phyloP scores from a whole-genome alignment of 2,797 vertebrate species.

The Phrynocephalus guinanensis region DNA sequence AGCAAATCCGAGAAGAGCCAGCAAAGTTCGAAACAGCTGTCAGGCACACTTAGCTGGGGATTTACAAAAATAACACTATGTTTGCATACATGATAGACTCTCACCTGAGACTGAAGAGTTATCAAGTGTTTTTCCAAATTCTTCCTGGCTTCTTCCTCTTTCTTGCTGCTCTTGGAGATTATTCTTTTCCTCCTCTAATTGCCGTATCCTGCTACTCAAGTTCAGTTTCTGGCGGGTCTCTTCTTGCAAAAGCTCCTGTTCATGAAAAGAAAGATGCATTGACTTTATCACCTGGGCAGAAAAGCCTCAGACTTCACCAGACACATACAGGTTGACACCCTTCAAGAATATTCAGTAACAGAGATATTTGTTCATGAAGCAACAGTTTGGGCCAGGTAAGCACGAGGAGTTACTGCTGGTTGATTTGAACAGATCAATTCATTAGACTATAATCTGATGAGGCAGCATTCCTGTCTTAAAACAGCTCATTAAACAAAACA shows the following conservation, averaged over 20 bases:
- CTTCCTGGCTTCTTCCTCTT: slow-evolving; percentile 93
- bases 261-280: background rate
- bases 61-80: background rate
- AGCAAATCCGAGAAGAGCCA: background rate
- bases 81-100: background rate
- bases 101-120: slow-evolving; percentile 89
- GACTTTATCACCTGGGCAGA: slow-evolving; percentile 2
- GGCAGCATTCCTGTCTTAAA: slow-evolving; percentile 4
- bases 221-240: slow-evolving; percentile 98
- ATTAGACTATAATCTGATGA: slow-evolving; percentile 1
- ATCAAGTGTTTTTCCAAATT: slow-evolving; percentile 94
- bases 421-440: slow-evolving; percentile 9
- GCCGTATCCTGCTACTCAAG: slow-evolving; percentile 92
- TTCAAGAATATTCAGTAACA: accelerated
- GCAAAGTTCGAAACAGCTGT: background rate
- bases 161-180: slow-evolving; percentile 95
- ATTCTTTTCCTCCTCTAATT: slow-evolving; percentile 95
- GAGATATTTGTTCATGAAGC: background rate
- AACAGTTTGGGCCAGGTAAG: background rate
- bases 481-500: slow-evolving; percentile 25
- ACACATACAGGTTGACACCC: background rate
- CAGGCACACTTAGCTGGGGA: background rate
- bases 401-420: background rate
- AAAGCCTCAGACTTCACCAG: background rate
- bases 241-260: slow-evolving; percentile 94